Percentiles rank a stretch among this genome's conserved stretches.
Evolutionary conservation across 2,113 vertebrate genomes (phyloP).

Genomic region (Echinops telfairi): DNA sequence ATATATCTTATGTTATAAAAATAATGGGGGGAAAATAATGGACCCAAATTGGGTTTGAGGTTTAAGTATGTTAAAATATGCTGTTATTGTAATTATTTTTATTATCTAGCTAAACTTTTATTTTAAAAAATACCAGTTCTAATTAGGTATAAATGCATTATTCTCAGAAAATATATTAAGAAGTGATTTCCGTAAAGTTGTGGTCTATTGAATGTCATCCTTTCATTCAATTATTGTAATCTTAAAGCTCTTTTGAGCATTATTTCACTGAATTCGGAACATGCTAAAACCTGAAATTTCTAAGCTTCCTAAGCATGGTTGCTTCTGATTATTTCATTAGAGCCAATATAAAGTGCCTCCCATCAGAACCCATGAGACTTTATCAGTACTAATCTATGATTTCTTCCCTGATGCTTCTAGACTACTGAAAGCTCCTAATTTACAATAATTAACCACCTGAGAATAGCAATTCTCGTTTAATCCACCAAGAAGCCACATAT

Average conservation of each 20-base stretch:
- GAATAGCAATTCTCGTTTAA: conserved; percentile 73
- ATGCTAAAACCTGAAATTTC: conserved; percentile 77
- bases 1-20: no score
- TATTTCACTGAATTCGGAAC: conserved; percentile 75
- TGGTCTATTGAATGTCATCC: conserved; percentile 58
- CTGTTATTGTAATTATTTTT: not conserved
- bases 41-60: not conserved
- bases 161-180: not conserved
- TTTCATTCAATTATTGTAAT: conserved; percentile 60
- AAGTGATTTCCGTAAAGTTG: conserved; percentile 49
- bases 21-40: no score
- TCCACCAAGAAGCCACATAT: not conserved
- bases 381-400: conserved; percentile 76
- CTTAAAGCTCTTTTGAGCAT: conserved; percentile 66
- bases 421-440: conserved; percentile 73
- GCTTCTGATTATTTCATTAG: conserved; percentile 78
- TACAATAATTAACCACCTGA: conserved; percentile 81
- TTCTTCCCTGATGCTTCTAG: conserved; percentile 72
- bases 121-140: not conserved
- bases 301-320: conserved; percentile 46
- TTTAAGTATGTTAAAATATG: not conserved
- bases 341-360: conserved; percentile 64
- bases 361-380: conserved; percentile 65
- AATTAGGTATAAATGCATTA: not conserved
- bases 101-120: not conserved